Conservation (phyloP, 2,113 vertebrate species). For the Procavia capensis region DNA sequence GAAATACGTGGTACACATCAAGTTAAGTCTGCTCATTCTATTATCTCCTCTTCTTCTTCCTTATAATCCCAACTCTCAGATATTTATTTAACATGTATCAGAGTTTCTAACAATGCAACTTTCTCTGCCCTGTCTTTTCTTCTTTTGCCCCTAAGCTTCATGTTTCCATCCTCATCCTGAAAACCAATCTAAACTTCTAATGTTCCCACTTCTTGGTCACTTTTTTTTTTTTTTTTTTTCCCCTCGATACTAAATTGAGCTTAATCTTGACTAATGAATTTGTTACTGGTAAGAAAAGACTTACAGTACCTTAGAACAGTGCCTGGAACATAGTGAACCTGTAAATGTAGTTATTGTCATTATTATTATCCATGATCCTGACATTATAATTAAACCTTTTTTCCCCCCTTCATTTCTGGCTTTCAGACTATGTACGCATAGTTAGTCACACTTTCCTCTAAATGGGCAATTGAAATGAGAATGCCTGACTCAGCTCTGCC, state of each 20-base stretch:
- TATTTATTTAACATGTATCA: not conserved
- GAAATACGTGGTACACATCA: not conserved
- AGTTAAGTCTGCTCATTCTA: not conserved
- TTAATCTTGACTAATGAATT: constrained; percentile 60
- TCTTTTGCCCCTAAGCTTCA: not conserved
- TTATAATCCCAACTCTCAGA: not conserved
- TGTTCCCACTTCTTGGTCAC: constrained; percentile 3
- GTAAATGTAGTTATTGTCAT: not conserved
- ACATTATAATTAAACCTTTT: constrained; percentile 54
- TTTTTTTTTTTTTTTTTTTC: constrained; percentile 40
- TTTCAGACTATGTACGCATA: not conserved
- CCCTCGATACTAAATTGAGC: not conserved
- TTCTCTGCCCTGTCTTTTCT: not conserved
- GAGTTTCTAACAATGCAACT: not conserved
- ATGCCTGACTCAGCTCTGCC: not conserved
- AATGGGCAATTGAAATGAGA: not conserved
- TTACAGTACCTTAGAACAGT: not conserved
- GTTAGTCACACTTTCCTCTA: constrained; percentile 1
- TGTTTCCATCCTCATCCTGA: not conserved
- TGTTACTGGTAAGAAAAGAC: constrained; percentile 55
- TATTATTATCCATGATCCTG: constrained; percentile 19
- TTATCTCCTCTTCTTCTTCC: not conserved
- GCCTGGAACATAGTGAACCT: not conserved
- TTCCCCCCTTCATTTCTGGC: constrained; percentile 15
- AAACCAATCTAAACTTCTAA: constrained; percentile 49